These are phyloP conservation scores for Lutjanus erythropterus DNA, from an alignment of 2,113 vertebrate genomes.

Conservation along the genomic window DNA sequence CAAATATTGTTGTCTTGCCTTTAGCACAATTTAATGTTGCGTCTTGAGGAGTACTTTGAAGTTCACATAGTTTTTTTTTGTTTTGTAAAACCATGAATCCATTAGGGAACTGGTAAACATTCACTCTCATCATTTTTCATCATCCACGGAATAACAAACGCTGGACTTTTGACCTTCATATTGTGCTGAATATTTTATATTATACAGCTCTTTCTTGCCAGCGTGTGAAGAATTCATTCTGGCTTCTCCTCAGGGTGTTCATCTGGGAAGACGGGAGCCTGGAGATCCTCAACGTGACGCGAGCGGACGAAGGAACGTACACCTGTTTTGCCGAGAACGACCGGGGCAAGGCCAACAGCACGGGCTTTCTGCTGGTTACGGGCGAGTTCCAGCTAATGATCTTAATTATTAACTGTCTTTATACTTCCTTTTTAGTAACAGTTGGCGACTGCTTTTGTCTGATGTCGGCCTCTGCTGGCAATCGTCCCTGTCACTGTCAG, in stretches of 20 bases:
- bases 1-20: slow-evolving; percentile 13
- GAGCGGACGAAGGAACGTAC: slow-evolving; percentile 91
- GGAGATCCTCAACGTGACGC: slow-evolving; percentile 94
- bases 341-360: slow-evolving; percentile 94
- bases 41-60: slow-evolving; percentile 15
- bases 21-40: slow-evolving; percentile 16
- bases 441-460: slow-evolving; percentile 20
- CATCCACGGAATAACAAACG: slow-evolving; percentile 22
- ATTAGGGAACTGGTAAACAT: slow-evolving; percentile 9
- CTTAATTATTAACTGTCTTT: not conserved
- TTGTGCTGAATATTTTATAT: slow-evolving; percentile 51
- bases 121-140: slow-evolving; percentile 56
- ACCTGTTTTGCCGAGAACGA: slow-evolving; percentile 97
- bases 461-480: slow-evolving; percentile 37
- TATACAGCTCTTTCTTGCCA: not conserved
- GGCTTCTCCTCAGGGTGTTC: slow-evolving; percentile 84
- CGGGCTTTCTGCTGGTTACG: slow-evolving; percentile 90
- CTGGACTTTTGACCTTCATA: slow-evolving; percentile 61
- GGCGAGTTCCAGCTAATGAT: slow-evolving; percentile 79
- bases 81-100: not conserved
- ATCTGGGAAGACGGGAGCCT: slow-evolving; percentile 96
- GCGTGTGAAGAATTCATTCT: slow-evolving; percentile 33
- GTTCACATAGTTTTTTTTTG: slow-evolving; percentile 1
- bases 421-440: not conserved
- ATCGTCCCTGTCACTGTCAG: slow-evolving; percentile 35